Evolutionary conservation across 2,113 vertebrate genomes (phyloP), one percentile per base, ranked within the genome.

Genomic region (Oenanthe oenanthe): DNA sequence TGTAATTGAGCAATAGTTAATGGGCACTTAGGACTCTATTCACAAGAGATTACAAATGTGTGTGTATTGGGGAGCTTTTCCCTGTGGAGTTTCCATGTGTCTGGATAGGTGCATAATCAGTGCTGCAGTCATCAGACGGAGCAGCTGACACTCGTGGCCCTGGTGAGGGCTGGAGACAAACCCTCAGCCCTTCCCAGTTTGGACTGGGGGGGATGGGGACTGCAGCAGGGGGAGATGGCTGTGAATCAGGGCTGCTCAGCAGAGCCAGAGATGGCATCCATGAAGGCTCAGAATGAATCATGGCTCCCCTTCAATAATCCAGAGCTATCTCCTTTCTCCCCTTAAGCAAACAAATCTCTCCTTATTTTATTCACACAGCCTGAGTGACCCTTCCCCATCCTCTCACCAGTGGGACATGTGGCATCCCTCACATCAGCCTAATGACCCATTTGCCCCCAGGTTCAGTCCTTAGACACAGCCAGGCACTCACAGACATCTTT

Each of bases 11-110:
- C 91, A 96, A 96, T 85, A 95, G 95, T 92, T 96, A 96, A 96
- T 96, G 95, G 80, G 96, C 95, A 95, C 97, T 97, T 93, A 95
- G 90, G 88, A 76, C 65, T 94, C 97, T 96, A 94, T 97, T 98
- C 97, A 97, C 72, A 92, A 60, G 96, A 96, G 95, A 97, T 93
- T 93, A 95, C 89, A 63, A 92, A 95, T 91, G 87, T 73, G 66
- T 96, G 89, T 85, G 50, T 87, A 76, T 45, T 89, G 88, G 95
- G 94, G 92, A 95, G 95, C 89, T 96, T 96, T 97, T 85, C 91
- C 97, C 96, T 89, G 74, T 51, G 75, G 92, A 79, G 56, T 82
- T 92, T 93, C 92, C 89, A 79, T 83, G 88, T 97, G 95, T 97
- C 97, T 97, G 95, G 91, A 85, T 96, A 94, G 95, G 92, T 88